Evolutionary conservation across 2,113 vertebrate species (phyloP), one percentile per base, ranked within the genome.

Genomic region (Miniopterus natalensis): DNA sequence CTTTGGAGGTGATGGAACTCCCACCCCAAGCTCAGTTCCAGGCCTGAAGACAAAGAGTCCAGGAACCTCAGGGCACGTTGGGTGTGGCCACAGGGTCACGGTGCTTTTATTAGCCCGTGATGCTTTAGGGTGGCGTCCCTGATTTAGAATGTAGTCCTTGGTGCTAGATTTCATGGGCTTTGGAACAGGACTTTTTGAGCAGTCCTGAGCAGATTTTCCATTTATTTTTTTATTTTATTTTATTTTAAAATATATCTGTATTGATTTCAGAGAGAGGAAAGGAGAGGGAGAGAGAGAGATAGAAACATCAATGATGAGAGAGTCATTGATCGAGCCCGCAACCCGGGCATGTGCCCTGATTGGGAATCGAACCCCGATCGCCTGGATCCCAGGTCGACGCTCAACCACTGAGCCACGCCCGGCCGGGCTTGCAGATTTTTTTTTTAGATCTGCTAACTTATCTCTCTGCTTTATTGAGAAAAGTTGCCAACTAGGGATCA

Each of bases 391-490:
- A 36, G 36, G 36, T 36, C 2, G 36, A 36, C 36, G 36, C 36
- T 36, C 36, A 36, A 36, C 36, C 36, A 2, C 36, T 36, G 36
- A 36, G 36, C 36, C 36, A 36, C 2, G 36, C 36, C 36, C 36
- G 2, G 36, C 36, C 2, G 36, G 36, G 36, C 36, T 36, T 36
- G 36, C 36, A 36, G 36, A 36, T 21, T 85, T 88, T 77, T 21
- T 42, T 78, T 73, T 92, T 31, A 66, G 55, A 40, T 55, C 9
- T 86, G 40, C 27, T 18, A 84, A 31, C 21, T 74, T 70, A 23
- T 11, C 73, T 63, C 45, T 84, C 45, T 92, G 90, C 87, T 75
- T 95, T 21, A 15, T 23, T 47, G 47, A 88, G 91, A 91, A 88
- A 68, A 27, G 12, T 31, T 87, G 93, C 66, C 49, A 65, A 66